Conservation (phyloP, 2,888 invertebrate genomes). For the Ophion slaviceki region DNA sequence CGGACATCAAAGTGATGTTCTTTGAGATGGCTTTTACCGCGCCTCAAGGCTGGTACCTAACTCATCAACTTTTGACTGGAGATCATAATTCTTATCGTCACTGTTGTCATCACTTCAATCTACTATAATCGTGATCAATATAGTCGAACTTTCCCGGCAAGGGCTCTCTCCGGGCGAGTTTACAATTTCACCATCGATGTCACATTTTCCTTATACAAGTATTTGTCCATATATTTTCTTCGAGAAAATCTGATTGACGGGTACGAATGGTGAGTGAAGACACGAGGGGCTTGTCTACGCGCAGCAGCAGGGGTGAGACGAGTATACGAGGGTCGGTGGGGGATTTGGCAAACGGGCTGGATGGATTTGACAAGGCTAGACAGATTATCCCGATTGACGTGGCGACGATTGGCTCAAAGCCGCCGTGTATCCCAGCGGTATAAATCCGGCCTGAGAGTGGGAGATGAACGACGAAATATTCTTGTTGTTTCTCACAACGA, state of each 20-base stretch:
- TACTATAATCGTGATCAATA: too few species aligned
- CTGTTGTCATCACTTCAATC: too few species aligned
- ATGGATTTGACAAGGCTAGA: constrained; percentile 62
- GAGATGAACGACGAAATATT: constrained; percentile 25
- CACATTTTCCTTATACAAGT: background rate
- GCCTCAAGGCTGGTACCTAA: too few species aligned
- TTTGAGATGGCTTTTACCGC: too few species aligned
- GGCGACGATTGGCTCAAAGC: constrained; percentile 64
- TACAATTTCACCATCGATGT: background rate
- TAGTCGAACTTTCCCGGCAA: too few species aligned
- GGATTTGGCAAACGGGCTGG: constrained; percentile 61
- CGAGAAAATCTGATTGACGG: constrained; percentile 11
- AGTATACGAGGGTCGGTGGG: constrained; percentile 45
- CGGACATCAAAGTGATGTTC: too few species aligned
- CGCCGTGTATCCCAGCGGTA: constrained; percentile 36
- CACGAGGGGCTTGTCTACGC: background rate
- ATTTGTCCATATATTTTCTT: constrained; percentile 11
- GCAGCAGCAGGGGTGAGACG: constrained; percentile 2
- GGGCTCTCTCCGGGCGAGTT: too few species aligned
- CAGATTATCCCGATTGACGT: constrained; percentile 64
- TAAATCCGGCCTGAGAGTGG: background rate
- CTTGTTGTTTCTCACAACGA: constrained; percentile 19
- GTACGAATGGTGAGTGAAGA: constrained; percentile 21
- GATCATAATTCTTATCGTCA: too few species aligned
- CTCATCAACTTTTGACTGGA: too few species aligned